A percentile compares a stretch with the other conserved stretches of the same genome.
These are phyloP conservation scores for Nudaria mundana DNA, from an alignment of 2,888 invertebrate genomes.

Conservation along the genomic window DNA sequence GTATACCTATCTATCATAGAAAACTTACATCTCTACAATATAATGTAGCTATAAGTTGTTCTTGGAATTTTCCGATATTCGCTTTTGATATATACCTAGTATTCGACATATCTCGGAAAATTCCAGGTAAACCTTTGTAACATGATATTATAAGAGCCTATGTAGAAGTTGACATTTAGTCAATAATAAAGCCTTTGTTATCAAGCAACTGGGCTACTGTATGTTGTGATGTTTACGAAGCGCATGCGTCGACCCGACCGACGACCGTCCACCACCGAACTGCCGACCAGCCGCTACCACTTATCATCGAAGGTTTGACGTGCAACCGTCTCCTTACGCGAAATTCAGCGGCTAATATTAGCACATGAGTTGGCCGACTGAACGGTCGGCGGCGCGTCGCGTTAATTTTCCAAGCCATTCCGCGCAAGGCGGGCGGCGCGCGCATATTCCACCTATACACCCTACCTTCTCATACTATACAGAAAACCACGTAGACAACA, in stretches of 20 bases:
- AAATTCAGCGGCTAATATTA: slow-evolving; percentile 58
- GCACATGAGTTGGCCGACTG: slow-evolving; percentile 42
- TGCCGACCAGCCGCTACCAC: slow-evolving; percentile 35
- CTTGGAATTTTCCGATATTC: too few species aligned
- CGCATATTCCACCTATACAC: slow-evolving; percentile 47
- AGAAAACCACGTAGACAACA: slow-evolving; percentile 36
- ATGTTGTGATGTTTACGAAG: slow-evolving; percentile 45
- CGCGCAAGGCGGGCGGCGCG: slow-evolving; percentile 76
- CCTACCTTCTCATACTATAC: slow-evolving; percentile 42
- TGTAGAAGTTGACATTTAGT: slow-evolving; percentile 41
- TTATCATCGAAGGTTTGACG: slow-evolving; percentile 47
- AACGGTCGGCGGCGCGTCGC: slow-evolving; percentile 24
- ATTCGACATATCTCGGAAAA: too few species aligned
- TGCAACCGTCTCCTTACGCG: slow-evolving; percentile 47
- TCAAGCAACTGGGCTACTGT: slow-evolving; percentile 40
- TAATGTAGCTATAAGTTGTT: too few species aligned
- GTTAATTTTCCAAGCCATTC: slow-evolving; percentile 52
- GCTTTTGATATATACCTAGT: too few species aligned
- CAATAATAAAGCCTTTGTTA: slow-evolving; percentile 57
- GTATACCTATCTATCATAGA: too few species aligned
- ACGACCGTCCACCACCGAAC: slow-evolving; percentile 13
- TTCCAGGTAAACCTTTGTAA: slow-evolving; percentile 5
- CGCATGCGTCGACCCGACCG: slow-evolving; percentile 53
- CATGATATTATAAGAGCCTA: slow-evolving; percentile 16
- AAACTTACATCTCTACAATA: too few species aligned